These are phyloP conservation scores for Zygaena filipendulae DNA, from an alignment of 2,888 invertebrate genomes.

Conservation along the genomic window DNA sequence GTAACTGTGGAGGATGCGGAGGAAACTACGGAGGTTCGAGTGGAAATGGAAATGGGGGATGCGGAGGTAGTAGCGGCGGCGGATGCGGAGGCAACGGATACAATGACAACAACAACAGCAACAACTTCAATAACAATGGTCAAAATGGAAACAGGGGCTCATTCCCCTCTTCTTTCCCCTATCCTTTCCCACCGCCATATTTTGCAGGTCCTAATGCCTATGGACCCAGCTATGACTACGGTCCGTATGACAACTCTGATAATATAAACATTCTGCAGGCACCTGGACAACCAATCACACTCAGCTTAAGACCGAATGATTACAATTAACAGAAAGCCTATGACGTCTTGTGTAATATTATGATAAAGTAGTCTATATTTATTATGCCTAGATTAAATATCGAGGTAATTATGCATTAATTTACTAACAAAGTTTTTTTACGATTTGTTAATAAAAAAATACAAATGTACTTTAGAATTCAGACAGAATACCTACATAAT, in stretches of 20 bases:
- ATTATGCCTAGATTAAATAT: too few species aligned
- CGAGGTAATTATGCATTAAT: not conserved
- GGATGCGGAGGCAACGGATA: constrained; percentile 3
- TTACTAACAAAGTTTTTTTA: not conserved
- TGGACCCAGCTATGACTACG: constrained; percentile 4
- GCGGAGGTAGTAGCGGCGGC: not conserved
- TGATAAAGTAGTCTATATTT: too few species aligned
- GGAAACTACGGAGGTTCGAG: not conserved
- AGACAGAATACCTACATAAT: too few species aligned
- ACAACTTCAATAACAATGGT: too few species aligned
- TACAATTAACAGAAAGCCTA: too few species aligned
- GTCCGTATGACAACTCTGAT: too few species aligned
- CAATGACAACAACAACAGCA: constrained; percentile 1
- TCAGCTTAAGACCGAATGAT: not conserved
- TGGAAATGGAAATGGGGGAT: not conserved
- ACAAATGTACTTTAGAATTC: too few species aligned
- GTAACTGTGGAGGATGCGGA: constrained; percentile 1
- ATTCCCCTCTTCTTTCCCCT: constrained; percentile 13
- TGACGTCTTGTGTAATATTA: too few species aligned
- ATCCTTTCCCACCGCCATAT: constrained; percentile 7
- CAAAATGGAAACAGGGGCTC: too few species aligned
- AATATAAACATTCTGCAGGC: not conserved
- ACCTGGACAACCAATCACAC: not conserved
- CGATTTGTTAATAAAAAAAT: too few species aligned
- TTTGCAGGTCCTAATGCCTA: constrained; percentile 5